A percentile compares a stretch with the other conserved stretches of the same genome.
Conservation (phyloP, 1,140 invertebrate species). For the Caenorhabditis latens region DNA sequence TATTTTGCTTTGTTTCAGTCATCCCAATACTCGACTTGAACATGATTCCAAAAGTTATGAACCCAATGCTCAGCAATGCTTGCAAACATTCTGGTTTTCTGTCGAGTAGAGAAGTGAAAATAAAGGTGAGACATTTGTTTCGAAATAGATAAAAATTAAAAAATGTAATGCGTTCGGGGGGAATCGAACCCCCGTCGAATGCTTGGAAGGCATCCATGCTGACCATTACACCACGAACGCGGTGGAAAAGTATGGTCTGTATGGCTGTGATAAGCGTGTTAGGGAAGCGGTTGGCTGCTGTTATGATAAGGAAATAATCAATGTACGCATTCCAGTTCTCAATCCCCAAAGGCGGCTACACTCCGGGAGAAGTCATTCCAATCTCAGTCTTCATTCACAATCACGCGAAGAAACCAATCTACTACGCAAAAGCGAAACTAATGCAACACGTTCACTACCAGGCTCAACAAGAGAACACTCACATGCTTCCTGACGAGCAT, state of each 20-base stretch:
- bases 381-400: not conserved
- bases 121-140: not conserved
- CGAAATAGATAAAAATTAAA: too few relatives aligned
- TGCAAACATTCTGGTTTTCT: slow-evolving; percentile 23
- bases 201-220: slow-evolving; percentile 58
- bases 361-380: not conserved
- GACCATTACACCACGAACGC: slow-evolving; percentile 55
- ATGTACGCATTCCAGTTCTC: not conserved
- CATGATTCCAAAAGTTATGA: not conserved
- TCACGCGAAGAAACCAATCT: slow-evolving; percentile 6
- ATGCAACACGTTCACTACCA: slow-evolving; percentile 23
- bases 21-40: slow-evolving; percentile 4
- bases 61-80: not conserved
- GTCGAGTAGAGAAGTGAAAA: not conserved
- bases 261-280: too few relatives aligned
- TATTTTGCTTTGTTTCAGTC: not conserved
- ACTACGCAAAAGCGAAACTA: not conserved
- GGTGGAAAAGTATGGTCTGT: not conserved
- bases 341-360: not conserved
- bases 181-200: slow-evolving; percentile 52
- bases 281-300: too few relatives aligned
- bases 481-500: not conserved
- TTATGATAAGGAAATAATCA: too few relatives aligned
- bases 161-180: slow-evolving; percentile 23
- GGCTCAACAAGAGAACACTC: slow-evolving; percentile 12